A percentile compares a stretch with the other conserved stretches of the same genome.
Conservation (phyloP, 2,888 invertebrate species). For the Netelia inedita region DNA sequence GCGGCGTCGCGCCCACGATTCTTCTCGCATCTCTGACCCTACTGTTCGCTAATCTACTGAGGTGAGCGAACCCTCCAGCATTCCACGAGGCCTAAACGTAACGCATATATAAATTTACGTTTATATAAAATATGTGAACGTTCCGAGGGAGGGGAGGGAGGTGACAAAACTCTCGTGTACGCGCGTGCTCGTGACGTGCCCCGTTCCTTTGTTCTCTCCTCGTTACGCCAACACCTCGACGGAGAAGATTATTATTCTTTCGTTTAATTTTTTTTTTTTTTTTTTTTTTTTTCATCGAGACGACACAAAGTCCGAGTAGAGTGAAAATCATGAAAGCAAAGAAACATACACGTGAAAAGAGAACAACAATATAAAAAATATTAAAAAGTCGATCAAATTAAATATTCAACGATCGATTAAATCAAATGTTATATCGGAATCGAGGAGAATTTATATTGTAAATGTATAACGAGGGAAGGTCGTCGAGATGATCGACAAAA, state of each 20-base stretch:
- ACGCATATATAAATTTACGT: constrained; percentile 24
- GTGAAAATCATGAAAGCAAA: constrained; percentile 15
- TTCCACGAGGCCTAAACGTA: constrained; percentile 68
- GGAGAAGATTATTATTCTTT: not conserved
- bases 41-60: constrained; percentile 81
- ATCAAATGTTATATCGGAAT: constrained; percentile 1
- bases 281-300: constrained; percentile 21
- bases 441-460: constrained; percentile 18
- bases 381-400: not conserved
- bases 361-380: not conserved
- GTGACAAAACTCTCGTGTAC: constrained; percentile 39
- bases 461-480: constrained; percentile 45
- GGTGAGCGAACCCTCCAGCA: constrained; percentile 80
- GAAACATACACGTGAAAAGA: constrained; percentile 34
- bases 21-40: constrained; percentile 80
- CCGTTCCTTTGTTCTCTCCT: not conserved
- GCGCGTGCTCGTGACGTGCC: constrained; percentile 41
- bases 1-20: constrained; percentile 80
- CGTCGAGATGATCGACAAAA: constrained; percentile 16
- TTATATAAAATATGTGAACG: constrained; percentile 27
- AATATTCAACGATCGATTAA: constrained; percentile 18
- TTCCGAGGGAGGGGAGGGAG: not conserved
- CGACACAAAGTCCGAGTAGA: constrained; percentile 17
- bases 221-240: not conserved
- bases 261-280: not conserved